Evolutionary conservation across 1,140 invertebrate genomes (phyloP).

Genomic region (Temnothorax curvispinosus): DNA sequence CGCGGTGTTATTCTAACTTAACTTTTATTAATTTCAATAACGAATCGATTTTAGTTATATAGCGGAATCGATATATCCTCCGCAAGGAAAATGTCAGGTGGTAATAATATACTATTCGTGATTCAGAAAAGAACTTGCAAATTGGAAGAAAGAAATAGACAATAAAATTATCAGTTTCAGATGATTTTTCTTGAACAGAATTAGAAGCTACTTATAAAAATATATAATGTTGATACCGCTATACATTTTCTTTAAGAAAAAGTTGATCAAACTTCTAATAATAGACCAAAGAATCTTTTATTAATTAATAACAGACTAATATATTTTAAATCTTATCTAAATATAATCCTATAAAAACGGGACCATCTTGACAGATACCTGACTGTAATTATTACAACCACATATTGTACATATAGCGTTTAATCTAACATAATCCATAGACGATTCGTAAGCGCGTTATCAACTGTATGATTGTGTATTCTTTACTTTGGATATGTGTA

Average conservation of each 20-base stretch:
- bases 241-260: not conserved
- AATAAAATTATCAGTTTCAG: not conserved
- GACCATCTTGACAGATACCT: not conserved
- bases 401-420: not conserved
- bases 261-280: not conserved
- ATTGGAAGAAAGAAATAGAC: not conserved
- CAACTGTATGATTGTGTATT: not conserved
- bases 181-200: not conserved
- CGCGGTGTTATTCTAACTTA: not conserved
- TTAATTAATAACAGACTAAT: not conserved
- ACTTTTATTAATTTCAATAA: not conserved
- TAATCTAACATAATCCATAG: not conserved
- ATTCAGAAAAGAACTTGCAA: not conserved
- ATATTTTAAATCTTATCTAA: not conserved
- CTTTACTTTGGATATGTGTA: not conserved
- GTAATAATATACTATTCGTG: not conserved
- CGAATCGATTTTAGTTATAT: not conserved
- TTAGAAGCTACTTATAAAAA: not conserved
- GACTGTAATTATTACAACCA: not conserved
- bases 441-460: not conserved
- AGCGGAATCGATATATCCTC: not conserved
- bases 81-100: not conserved
- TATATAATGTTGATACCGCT: not conserved
- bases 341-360: not conserved
- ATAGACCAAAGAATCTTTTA: not conserved